A percentile compares a stretch with the other conserved stretches of the same genome.
Conservation (phyloP, 2,797 vertebrate species). For the Mormyrus proboscirostris region DNA sequence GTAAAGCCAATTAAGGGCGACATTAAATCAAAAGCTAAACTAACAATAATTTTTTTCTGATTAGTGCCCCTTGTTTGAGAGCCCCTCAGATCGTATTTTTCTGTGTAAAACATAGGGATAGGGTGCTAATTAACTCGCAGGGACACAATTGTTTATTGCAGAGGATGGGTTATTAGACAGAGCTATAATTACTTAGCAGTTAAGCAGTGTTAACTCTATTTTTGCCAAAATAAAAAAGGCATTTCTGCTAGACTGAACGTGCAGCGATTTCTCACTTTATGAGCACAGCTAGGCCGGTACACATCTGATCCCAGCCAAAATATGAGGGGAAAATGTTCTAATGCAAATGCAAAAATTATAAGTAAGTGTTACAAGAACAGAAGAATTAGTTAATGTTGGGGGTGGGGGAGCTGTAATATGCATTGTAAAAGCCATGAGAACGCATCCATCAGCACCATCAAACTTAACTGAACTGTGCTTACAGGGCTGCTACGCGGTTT, state of each 20-base stretch:
- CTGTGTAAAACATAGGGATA: slow-evolving; percentile 11
- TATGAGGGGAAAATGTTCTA: not conserved
- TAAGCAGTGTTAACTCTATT: not conserved
- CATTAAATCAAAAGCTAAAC: not conserved
- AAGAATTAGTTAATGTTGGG: not conserved
- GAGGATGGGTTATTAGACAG: not conserved
- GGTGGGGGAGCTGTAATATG: not conserved
- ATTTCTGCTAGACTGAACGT: not conserved
- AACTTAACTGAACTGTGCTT: not conserved
- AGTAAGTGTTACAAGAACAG: not conserved
- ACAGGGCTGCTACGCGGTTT: not conserved
- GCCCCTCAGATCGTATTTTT: not conserved
- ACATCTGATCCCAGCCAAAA: not conserved
- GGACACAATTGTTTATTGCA: not conserved
- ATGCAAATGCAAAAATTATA: not conserved
- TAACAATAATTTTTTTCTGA: not conserved
- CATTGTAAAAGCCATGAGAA: not conserved
- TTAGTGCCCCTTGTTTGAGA: not conserved
- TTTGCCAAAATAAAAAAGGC: not conserved
- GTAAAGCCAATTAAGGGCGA: not conserved
- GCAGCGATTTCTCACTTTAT: not conserved
- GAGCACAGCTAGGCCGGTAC: not conserved
- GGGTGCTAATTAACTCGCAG: not conserved
- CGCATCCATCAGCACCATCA: not conserved
- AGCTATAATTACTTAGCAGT: slow-evolving; percentile 9